Evolutionary conservation across 2,888 invertebrate genomes (phyloP).

Genomic region (Apamea sordens): DNA sequence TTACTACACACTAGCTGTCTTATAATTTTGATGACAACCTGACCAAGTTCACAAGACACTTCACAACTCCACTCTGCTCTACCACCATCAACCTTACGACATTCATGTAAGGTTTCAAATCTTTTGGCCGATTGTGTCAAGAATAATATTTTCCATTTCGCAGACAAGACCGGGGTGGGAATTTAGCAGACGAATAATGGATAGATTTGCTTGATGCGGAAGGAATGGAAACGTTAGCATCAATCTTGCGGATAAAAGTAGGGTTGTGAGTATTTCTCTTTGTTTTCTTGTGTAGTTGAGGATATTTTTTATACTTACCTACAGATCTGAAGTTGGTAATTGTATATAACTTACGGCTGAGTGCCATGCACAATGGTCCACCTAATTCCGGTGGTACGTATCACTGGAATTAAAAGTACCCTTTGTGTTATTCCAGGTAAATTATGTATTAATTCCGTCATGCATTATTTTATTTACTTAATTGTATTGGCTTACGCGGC

Average conservation of each 20-base stretch:
- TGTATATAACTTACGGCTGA: background rate
- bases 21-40: constrained; percentile 37
- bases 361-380: too few relatives aligned
- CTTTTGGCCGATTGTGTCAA: background rate
- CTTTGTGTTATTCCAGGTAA: too few relatives aligned
- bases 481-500: too few relatives aligned
- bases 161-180: constrained; percentile 25
- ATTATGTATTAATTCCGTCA: too few relatives aligned
- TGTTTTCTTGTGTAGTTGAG: background rate
- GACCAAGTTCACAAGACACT: constrained; percentile 7
- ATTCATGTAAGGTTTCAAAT: background rate
- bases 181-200: constrained; percentile 40
- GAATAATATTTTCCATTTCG: background rate
- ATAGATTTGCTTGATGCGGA: constrained; percentile 42
- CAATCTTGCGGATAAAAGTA: constrained; percentile 20
- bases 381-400: too few relatives aligned
- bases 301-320: background rate
- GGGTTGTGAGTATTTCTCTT: background rate
- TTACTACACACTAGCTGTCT: constrained; percentile 44
- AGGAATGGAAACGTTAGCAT: constrained; percentile 41
- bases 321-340: background rate
- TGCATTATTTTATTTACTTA: too few relatives aligned
- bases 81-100: background rate
- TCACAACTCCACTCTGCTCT: background rate
- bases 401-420: too few relatives aligned